Evolutionary conservation across 2,113 vertebrate genomes (phyloP), one percentile per base, ranked within the genome.

Genomic region (Hiodon tergisus): DNA sequence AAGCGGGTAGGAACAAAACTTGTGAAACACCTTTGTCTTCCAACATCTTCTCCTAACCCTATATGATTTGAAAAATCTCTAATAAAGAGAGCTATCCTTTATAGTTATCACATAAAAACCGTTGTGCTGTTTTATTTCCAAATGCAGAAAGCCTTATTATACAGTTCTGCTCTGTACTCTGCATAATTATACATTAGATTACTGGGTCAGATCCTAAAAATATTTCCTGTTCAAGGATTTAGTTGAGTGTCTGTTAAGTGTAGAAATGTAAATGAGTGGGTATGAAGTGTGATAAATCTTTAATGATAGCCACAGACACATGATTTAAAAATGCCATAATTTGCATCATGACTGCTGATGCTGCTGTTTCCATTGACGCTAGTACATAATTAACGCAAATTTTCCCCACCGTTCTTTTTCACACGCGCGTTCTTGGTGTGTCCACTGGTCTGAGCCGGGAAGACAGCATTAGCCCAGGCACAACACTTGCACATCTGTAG

Each of bases 141-240:
- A 31, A 31, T 31, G 31, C 31, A 31, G 31, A 31, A 31, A 31
- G 13, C 55, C 11, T 31, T 46, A 71, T 31, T 69, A 68, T 67
- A 71, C 74, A 78, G 54, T 78, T 60, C 58, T 0, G 51, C 72
- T 72, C 16, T 6, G 76, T 6, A 0, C 66, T 76, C 53, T 58
- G 78, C 73, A 71, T 79, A 55, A 72, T 68, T 67, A 71, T 81
- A 61, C 78, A 82, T 85, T 54, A 31, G 31, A 76, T 88, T 78
- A 79, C 82, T 83, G 77, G 71, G 53, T 76, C 80, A 78, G 78
- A 79, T 72, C 69, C 8, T 69, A 85, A 87, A 63, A 81, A 90
- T 86, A 82, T 85, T 89, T 81, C 79, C 85, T 80, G 5, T n/a
- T 50, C 66, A 71, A 58, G 71, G 58, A 50, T 70, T 8, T 59